Evolutionary conservation across 2,888 invertebrate genomes (phyloP), one percentile per base, ranked within the genome.

Genomic region (Uloborus plumipes): DNA sequence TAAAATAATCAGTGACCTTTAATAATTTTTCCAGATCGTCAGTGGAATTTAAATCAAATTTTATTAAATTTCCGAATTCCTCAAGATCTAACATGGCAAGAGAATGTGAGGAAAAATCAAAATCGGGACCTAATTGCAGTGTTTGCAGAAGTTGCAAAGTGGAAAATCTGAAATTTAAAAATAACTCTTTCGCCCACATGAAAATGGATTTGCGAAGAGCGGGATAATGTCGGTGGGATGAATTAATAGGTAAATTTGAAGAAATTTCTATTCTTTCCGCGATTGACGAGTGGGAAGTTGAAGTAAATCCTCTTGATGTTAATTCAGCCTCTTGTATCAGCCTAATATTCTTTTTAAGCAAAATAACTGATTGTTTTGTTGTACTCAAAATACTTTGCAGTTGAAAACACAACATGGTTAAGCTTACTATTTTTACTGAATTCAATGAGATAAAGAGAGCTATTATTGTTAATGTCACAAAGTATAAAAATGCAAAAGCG

Each of bases 321-420:
- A 84, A 18, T 59, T 84, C 84, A 16, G 78, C 66, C 58, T 84
- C 84, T 55, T 84, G 84, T n/a, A 84, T 74, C 18, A 84, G 49
- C 11, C 78, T 59, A 50, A 84, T 65, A 47, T 74, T 62, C 59
- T 72, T 79, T 39, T 61, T 76, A 7, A 76, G 14, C 20, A 51
- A 39, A 3, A 39, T 11, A 26, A n/a, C 15, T 26, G 62, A 20
- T n/a, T 22, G 14, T 14, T 61, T n/a, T 49, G 55, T 49, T 39
- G 39, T 39, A 39, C 39, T 39, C 9, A 39, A 39, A 39, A 39
- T 39, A 39, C 39, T 39, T 39, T 39, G 39, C 39, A 39, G 9
- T 39, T 39, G 39, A 39, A 39, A 39, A 39, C 39, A 39, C 39
- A 39, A 1, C 11, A 39, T 1, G 7, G 11, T 39, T 11, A 39